Percentiles rank a stretch among this genome's conserved stretches.
Evolutionary conservation across 2,888 invertebrate species (phyloP).

Genomic region (Melinaea menophilus): DNA sequence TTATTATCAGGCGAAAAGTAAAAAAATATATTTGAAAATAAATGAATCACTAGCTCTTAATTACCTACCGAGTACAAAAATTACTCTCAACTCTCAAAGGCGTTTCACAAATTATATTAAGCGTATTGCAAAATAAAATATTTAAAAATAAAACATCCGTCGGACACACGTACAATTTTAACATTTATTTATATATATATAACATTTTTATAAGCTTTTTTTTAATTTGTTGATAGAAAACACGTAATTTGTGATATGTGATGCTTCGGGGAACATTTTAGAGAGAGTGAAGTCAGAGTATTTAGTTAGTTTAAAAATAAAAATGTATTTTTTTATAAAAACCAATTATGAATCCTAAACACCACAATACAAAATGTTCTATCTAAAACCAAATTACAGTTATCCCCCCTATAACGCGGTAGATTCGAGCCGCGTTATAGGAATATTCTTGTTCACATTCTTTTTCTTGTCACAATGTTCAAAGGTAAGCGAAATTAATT

Average conservation of each 20-base stretch:
- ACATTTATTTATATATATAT: conserved; percentile 12
- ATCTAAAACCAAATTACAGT: too few relatives aligned
- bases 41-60: conserved; percentile 30
- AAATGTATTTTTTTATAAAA: too few relatives aligned
- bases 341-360: too few relatives aligned
- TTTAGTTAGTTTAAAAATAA: too few relatives aligned
- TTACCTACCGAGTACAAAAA: conserved; percentile 57
- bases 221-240: conserved; percentile 11
- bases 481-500: too few relatives aligned
- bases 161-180: conserved; percentile 9
- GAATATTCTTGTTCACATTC: too few relatives aligned
- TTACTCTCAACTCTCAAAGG: conserved; percentile 46
- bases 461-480: too few relatives aligned
- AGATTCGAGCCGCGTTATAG: too few relatives aligned
- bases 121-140: conserved; percentile 10
- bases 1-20: background rate
- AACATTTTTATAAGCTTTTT: conserved; percentile 14
- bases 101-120: conserved; percentile 39
- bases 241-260: conserved; percentile 42
- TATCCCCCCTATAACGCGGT: too few relatives aligned
- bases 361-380: too few relatives aligned
- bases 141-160: conserved; percentile 10
- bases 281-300: too few relatives aligned
- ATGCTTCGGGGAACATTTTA: conserved; percentile 39
- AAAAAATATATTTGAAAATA: conserved; percentile 9